Base-by-base conservation (phyloP, 2,797 vertebrate genomes). In the Oophaga sylvatica region DNA sequence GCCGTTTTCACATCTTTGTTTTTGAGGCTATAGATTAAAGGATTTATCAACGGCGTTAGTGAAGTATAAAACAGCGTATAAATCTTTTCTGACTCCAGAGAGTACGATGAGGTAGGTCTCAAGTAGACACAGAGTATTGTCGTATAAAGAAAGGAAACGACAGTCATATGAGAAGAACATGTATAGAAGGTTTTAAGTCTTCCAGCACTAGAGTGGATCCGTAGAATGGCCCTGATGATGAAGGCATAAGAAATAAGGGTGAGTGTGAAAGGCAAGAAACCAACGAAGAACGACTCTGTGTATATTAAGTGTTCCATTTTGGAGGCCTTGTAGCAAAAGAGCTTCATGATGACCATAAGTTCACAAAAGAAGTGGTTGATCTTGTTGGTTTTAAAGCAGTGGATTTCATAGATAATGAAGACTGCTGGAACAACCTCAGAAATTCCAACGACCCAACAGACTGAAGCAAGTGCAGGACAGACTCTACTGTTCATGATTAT, bases 101-200 rank as follows among this genome's bases (percentile, higher is more conserved):
- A 81, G 22, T 76, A 20, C 7, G 68, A 53, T 15, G 83, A 57
- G 16, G 79, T 70, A 0, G 87, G 87, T 48, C 79, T 78, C 79
- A 85, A 16, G 48, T 88, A 88, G 16, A 76, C 4, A 48, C 78
- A 85, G 19, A 88, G 67, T 12, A 88, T 5, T 1, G 87, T 68
- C 22, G 60, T 22, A 41, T 88, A 88, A 19, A 89, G 87, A 35
- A 89, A 71, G 12, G 22, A 77, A 26, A 85, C 79, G 3, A 82
- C 87, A 5, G 71, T 53, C 22, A 89, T 65, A 80, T 89, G 87
- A 19, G 87, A 89, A 63, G 87, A 89, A 86, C 87, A 89, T 13
- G 84, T 89, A 60, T 89, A 89, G 80, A 89, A 89, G 17, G 84
- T 65, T 82, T 89, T 89, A 45, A 20, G 22, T 60, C 71, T 86